Conservation (phyloP, 2,113 vertebrate species). For the Pangasianodon hypophthalmus region DNA sequence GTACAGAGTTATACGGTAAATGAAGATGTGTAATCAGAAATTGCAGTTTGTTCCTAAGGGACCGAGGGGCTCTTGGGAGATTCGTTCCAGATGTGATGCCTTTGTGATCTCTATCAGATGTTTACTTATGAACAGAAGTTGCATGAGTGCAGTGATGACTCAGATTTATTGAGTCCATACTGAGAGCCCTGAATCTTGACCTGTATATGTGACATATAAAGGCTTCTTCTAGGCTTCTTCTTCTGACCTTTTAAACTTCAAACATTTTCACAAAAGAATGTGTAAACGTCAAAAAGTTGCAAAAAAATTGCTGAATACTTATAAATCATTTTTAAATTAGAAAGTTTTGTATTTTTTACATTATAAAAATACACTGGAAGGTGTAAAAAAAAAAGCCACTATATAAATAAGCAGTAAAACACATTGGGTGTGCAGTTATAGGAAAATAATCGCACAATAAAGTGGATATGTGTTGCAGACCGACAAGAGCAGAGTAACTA, state of each 20-base stretch:
- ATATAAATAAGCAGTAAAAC: neutral
- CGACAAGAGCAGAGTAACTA: neutral
- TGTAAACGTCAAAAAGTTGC: neutral
- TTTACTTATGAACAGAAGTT: neutral
- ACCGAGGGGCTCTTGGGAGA: conserved; percentile 6
- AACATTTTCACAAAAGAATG: neutral
- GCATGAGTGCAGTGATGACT: neutral
- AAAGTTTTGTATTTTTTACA: neutral
- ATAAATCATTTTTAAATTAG: neutral
- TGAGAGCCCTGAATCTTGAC: neutral
- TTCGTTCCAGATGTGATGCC: conserved; percentile 6
- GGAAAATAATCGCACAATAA: neutral
- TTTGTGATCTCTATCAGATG: neutral
- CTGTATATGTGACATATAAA: neutral
- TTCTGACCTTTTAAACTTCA: neutral
- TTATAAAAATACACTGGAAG: neutral
- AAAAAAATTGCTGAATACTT: neutral
- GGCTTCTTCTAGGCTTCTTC: neutral
- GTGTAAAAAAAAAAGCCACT: neutral
- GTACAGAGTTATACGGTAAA: neutral
- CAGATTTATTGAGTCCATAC: neutral
- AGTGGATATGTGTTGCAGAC: neutral
- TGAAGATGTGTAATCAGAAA: conserved; percentile 17
- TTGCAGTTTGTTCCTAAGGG: neutral
- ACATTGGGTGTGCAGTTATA: neutral